These are phyloP conservation scores for Trichechus manatus DNA, from an alignment of 2,113 vertebrate species.

Conservation along the genomic window DNA sequence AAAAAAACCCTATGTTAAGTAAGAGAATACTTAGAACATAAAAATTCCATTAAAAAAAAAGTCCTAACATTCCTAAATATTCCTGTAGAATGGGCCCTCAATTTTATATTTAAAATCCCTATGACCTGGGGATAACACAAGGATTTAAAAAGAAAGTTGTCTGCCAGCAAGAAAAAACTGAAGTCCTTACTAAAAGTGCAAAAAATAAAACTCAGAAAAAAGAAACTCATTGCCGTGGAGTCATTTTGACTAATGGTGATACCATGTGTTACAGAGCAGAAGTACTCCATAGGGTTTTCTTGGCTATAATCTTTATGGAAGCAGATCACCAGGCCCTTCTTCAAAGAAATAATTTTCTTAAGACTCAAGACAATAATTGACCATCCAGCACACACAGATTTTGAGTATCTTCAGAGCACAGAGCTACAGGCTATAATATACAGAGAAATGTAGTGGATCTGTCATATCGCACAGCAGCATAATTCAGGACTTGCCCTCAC, in stretches of 20 bases:
- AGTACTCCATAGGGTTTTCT: background rate
- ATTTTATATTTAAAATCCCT: background rate
- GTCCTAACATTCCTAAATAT: background rate
- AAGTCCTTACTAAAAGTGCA: background rate
- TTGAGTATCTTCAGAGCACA: background rate
- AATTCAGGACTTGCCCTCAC: conserved; percentile 25
- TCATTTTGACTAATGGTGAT: background rate
- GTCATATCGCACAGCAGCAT: background rate
- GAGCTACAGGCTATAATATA: background rate
- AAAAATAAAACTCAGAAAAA: background rate
- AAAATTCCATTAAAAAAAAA: background rate
- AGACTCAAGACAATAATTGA: background rate
- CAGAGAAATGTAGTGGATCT: background rate
- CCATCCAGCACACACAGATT: background rate
- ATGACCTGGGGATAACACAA: background rate
- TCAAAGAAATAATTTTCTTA: background rate
- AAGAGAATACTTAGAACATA: background rate
- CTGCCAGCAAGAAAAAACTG: background rate
- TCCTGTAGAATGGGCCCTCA: background rate
- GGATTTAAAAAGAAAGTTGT: background rate
- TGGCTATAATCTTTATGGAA: background rate
- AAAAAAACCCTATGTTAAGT: background rate
- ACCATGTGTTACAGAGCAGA: background rate
- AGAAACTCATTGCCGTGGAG: background rate
- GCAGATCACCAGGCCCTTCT: background rate